A percentile compares a stretch with the other conserved stretches of the same genome.
These are phyloP conservation scores for Pocillopora meandrina DNA, from an alignment of 92 coral and sea anemone genomes.

Conservation along the genomic window DNA sequence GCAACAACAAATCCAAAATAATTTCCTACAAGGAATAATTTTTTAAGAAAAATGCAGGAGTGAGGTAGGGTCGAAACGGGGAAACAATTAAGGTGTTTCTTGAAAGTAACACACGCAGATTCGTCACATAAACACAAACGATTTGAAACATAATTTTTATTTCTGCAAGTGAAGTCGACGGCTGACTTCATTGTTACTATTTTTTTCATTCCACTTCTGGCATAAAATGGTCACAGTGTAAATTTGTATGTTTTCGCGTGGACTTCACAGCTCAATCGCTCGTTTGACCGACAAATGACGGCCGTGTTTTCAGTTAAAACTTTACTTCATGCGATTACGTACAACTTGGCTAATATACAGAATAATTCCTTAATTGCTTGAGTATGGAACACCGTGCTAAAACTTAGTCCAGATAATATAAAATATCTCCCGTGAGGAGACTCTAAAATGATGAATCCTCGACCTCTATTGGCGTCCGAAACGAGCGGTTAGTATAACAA, in stretches of 20 bases:
- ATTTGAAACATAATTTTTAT: not conserved
- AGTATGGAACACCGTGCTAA: not conserved
- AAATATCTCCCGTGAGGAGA: constrained; percentile 5
- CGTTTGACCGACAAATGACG: not conserved
- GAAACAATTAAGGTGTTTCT: not conserved
- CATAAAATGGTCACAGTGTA: constrained; percentile 9
- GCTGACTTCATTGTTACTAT: not conserved
- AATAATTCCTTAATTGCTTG: constrained; percentile 39
- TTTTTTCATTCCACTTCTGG: not conserved
- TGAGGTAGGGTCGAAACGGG: not conserved
- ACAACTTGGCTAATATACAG: constrained; percentile 10
- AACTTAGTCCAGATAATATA: not conserved
- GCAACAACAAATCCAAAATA: not conserved
- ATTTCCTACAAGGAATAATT: not conserved
- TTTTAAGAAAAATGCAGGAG: too few relatives aligned
- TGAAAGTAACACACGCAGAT: not conserved
- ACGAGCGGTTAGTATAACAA: not conserved
- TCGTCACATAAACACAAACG: too few relatives aligned
- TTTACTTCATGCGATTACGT: too few relatives aligned
- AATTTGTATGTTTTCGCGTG: not conserved
- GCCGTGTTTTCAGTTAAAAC: not conserved
- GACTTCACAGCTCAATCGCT: not conserved
- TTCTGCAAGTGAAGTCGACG: not conserved
- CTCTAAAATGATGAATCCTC: not conserved
- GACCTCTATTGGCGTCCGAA: not conserved